Evolutionary conservation across 2,113 vertebrate species (phyloP).

Genomic region (Chinchilla lanigera): DNA sequence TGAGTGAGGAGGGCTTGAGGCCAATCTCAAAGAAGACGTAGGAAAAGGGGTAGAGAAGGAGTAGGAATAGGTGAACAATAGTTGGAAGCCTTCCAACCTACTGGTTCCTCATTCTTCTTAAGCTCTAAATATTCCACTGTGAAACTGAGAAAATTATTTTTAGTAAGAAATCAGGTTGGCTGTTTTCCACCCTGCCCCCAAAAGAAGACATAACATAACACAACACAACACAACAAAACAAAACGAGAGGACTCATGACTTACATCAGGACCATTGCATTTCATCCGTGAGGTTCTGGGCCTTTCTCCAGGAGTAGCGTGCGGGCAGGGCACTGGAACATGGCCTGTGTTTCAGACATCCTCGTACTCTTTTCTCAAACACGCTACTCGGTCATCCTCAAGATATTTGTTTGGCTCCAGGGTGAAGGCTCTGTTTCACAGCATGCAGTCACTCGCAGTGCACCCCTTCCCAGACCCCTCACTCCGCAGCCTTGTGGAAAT

Average conservation of each 20-base stretch:
- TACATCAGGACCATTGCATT: background rate
- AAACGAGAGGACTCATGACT: background rate
- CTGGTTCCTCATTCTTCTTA: background rate
- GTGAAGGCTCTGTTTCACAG: conserved; percentile 45
- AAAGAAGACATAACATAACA: too few relatives aligned
- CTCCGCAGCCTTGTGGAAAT: conserved; percentile 65
- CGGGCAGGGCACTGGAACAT: background rate
- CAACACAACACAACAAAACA: too few relatives aligned
- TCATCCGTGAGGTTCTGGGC: background rate
- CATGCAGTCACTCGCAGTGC: conserved; percentile 32
- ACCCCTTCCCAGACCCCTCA: background rate
- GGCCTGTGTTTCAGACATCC: fast-evolving
- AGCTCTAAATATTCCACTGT: background rate
- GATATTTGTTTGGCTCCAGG: conserved; percentile 64
- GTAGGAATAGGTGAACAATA: background rate
- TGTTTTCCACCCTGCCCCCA: too few relatives aligned
- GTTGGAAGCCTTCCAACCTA: background rate
- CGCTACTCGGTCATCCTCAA: conserved; percentile 47
- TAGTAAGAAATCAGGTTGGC: background rate
- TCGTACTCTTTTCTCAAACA: background rate
- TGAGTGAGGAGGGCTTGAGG: background rate
- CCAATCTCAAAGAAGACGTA: background rate
- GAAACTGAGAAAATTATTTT: background rate
- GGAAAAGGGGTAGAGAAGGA: background rate
- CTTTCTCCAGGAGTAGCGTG: background rate